Evolutionary conservation across 1,140 invertebrate genomes (phyloP).

Genomic region (Trichomalopsis sarcophagae): DNA sequence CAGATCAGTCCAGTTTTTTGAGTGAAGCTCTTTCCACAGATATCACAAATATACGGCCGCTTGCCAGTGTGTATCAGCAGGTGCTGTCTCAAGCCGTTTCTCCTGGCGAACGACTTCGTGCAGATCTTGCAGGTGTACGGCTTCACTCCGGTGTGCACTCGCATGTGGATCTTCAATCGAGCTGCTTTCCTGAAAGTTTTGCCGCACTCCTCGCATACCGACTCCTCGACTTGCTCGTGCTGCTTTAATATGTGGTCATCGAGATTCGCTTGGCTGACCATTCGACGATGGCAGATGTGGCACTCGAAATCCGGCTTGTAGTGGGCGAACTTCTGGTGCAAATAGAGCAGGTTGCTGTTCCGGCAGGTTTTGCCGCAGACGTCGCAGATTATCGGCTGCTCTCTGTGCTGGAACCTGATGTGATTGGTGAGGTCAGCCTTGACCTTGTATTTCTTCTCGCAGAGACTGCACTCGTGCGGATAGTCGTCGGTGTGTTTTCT

Average conservation of each 20-base stretch:
- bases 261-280: conserved; percentile 72
- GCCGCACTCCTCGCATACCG: conserved; percentile 77
- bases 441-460: conserved; percentile 76
- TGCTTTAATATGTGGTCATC: conserved; percentile 74
- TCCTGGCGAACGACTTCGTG: conserved; percentile 74
- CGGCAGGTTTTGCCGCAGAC: conserved; percentile 79
- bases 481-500: conserved; percentile 71
- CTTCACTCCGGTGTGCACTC: conserved; percentile 79
- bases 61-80: conserved; percentile 89
- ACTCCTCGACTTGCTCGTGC: conserved; percentile 70
- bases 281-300: conserved; percentile 69
- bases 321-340: conserved; percentile 73
- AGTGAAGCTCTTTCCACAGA: conserved; percentile 86
- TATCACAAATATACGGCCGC: conserved; percentile 87
- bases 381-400: conserved; percentile 82
- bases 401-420: conserved; percentile 77
- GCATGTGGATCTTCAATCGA: conserved; percentile 78
- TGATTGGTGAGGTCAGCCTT: conserved; percentile 80
- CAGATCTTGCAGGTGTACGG: conserved; percentile 79
- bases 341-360: conserved; percentile 71
- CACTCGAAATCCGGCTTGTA: conserved; percentile 73
- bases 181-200: conserved; percentile 77
- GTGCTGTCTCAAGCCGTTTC: conserved; percentile 76
- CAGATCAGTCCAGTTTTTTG: conserved; percentile 80
- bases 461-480: conserved; percentile 75